Conservation (phyloP, 2,113 vertebrate species). For the Rhabdornis inornatus region DNA sequence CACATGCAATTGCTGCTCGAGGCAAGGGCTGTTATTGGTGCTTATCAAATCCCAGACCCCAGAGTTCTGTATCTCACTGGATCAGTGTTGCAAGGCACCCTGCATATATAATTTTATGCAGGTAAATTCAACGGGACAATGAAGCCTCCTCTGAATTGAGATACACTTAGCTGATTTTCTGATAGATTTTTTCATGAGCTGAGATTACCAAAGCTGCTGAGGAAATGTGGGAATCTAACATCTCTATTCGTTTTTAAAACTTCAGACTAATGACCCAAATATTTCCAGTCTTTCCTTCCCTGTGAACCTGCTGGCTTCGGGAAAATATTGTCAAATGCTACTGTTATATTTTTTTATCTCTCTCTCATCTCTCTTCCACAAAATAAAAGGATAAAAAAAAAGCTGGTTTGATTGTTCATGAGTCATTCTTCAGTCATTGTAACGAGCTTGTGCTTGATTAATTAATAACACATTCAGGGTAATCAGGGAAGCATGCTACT, state of each 20-base stretch:
- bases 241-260: not conserved
- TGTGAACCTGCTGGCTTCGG: not conserved
- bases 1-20: not conserved
- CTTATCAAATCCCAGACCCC: not conserved
- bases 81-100: not conserved
- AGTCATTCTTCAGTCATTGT: constrained; percentile 3
- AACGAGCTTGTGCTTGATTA: constrained; percentile 52
- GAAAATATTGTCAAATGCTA: not conserved
- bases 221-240: not conserved
- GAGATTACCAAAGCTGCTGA: not conserved
- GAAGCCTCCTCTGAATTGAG: not conserved
- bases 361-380: not conserved
- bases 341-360: not conserved
- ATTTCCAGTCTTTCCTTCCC: not conserved
- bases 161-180: not conserved
- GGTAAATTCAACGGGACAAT: not conserved
- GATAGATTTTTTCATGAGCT: not conserved
- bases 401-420: not conserved
- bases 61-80: not conserved
- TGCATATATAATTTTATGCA: not conserved
- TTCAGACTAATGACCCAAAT: not conserved
- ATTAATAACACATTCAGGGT: constrained; percentile 54
- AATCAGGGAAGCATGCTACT: constrained; percentile 16
- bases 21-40: not conserved
- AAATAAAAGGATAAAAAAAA: not conserved